A percentile compares a stretch with the other conserved stretches of the same genome.
Evolutionary conservation across 2,888 invertebrate genomes (phyloP).

Genomic region (Microctonus aethiopoides): DNA sequence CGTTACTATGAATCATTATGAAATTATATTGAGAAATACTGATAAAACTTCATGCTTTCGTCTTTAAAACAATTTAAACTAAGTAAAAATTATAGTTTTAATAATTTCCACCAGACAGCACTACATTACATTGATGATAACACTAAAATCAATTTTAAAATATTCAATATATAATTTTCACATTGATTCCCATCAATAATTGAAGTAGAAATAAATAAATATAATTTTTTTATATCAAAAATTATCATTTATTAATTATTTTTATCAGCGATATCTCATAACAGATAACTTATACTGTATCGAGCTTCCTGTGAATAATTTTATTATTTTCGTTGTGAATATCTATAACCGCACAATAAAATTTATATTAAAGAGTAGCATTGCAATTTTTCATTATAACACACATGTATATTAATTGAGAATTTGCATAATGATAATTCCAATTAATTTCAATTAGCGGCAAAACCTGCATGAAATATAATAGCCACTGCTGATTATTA

Average conservation of each 20-base stretch:
- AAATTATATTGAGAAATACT: background rate
- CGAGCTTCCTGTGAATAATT: background rate
- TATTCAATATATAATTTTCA: background rate
- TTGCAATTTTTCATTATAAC: background rate
- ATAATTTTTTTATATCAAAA: background rate
- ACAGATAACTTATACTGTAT: slow-evolving; percentile 9
- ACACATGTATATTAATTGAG: background rate
- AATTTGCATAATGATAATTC: slow-evolving; percentile 3
- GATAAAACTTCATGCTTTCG: background rate
- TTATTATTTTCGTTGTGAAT: background rate
- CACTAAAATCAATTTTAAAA: background rate
- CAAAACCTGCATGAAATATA: background rate
- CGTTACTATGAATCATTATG: background rate
- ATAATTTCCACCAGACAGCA: background rate
- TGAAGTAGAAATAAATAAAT: too few species aligned
- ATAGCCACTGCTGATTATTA: slow-evolving; percentile 5
- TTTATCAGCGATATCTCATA: background rate
- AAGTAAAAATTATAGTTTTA: background rate
- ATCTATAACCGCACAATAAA: background rate
- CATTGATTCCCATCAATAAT: background rate
- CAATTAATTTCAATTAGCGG: slow-evolving; percentile 4
- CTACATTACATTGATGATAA: background rate
- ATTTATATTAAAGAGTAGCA: background rate
- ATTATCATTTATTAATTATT: background rate
- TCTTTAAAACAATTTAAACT: background rate